Evolutionary conservation across 2,888 invertebrate genomes (phyloP), one percentile per base, ranked within the genome.

Genomic region (Lepidocyrtinus sp.): DNA sequence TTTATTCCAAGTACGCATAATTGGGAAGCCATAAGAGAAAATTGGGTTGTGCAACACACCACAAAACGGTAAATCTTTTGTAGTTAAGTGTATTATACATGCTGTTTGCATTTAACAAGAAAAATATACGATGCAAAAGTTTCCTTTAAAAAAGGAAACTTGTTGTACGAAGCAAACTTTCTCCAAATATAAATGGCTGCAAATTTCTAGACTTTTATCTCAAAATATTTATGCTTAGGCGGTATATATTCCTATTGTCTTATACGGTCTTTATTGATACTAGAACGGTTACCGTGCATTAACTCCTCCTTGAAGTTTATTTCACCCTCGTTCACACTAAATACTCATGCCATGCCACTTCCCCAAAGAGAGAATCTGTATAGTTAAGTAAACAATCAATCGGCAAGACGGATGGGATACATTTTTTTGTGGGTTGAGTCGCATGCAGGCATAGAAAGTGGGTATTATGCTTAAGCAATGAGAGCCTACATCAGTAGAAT

Each of bases 1-100:
- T 55, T 55, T 55, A 12, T 55, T 17, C 55, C 17, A 55, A 55
- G 7, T 55, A n/a, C 7, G 55, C 15, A 55, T 55, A 55, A 55
- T 55, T 55, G 55, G 17, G 55, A 55, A 55, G 55, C 55, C 55
- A 55, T 55, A 55, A 55, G 55, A 55, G 55, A 55, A 55, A 55
- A 55, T 55, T 55, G 55, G 55, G 7, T 2, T 55, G 17, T n/a
- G 55, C 55, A 55, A 55, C 55, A 55, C 55, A n/a, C 55, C 55
- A 55, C 55, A 55, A 55, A 55, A 55, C 55, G 17, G n/a, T 17
- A n/a, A 55, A 55, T 55, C 55, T 55, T 55, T n/a, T 17, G 9
- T n/a, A n/a, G 55, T n/a, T 55, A 55, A 55, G 55, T 55, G 55
- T 55, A 55, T 55, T 55, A 55, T 55, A 55, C 17, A 55, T 55